Conservation (phyloP, 2,113 vertebrate species). For the Nycticryphes semicollaris region DNA sequence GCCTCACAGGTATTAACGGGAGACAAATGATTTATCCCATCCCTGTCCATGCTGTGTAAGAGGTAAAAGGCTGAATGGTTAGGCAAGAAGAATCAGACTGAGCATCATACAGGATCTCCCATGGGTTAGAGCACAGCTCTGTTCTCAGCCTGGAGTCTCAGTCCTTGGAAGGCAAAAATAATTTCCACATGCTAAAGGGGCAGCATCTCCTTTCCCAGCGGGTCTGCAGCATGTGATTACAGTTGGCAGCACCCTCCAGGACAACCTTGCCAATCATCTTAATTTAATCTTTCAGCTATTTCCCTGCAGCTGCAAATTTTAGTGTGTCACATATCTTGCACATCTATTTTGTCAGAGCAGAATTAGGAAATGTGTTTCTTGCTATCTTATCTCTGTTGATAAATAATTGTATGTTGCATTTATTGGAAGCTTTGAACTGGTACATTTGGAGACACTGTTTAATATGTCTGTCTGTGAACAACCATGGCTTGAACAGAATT, state of each 20-base stretch:
- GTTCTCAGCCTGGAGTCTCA: not conserved
- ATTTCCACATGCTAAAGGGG: not conserved
- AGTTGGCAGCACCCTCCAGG: not conserved
- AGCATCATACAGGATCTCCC: not conserved
- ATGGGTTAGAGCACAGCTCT: not conserved
- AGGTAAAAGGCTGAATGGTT: not conserved
- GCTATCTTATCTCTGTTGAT: not conserved
- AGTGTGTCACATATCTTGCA: not conserved
- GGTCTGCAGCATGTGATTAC: not conserved
- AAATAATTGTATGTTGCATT: constrained; percentile 10
- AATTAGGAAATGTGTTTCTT: not conserved
- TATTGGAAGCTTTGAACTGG: not conserved
- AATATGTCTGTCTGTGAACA: not conserved
- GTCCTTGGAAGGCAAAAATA: not conserved
- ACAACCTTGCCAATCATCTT: constrained; percentile 33
- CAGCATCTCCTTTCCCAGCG: not conserved
- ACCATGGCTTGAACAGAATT: not conserved
- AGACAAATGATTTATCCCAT: not conserved
- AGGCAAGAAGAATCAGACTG: not conserved
- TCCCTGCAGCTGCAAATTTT: constrained; percentile 2
- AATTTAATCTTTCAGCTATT: constrained; percentile 29
- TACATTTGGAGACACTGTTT: not conserved
- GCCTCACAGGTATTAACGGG: not conserved
- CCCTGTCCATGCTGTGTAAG: not conserved
- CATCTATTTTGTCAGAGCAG: not conserved